These are phyloP conservation scores for Endomychus coccineus DNA, from an alignment of 2,888 invertebrate genomes.

Conservation along the genomic window DNA sequence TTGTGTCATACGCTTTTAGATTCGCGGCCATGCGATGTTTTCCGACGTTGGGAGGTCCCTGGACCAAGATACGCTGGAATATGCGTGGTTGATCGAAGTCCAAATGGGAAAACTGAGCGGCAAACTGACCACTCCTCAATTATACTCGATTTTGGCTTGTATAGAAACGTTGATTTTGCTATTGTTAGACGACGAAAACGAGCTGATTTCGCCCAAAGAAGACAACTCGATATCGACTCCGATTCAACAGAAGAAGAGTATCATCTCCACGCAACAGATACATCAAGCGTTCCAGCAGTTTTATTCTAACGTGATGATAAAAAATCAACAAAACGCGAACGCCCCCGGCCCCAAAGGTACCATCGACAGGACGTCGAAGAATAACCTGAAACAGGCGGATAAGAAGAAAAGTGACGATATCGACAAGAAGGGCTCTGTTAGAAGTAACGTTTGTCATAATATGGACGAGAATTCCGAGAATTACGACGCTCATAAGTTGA, in stretches of 20 bases:
- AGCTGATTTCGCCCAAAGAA: constrained; percentile 73
- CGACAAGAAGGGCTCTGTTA: constrained; percentile 28
- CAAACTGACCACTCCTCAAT: constrained; percentile 79
- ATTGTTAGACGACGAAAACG: constrained; percentile 84
- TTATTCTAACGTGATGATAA: constrained; percentile 21
- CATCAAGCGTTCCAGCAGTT: constrained; percentile 34
- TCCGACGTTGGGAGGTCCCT: constrained; percentile 84
- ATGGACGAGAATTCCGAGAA: constrained; percentile 25
- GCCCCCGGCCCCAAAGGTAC: constrained; percentile 14
- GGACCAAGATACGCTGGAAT: constrained; percentile 93
- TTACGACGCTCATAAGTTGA: constrained; percentile 49
- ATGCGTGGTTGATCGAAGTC: constrained; percentile 94
- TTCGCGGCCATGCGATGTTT: constrained; percentile 94
- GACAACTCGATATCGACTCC: constrained; percentile 57
- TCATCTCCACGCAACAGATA: constrained; percentile 31
- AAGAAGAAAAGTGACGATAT: constrained; percentile 25
- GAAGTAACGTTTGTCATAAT: constrained; percentile 16
- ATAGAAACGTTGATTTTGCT: constrained; percentile 83
- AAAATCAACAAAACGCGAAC: constrained; percentile 19
- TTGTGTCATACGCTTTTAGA: no score
- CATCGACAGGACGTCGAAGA: constrained; percentile 10
- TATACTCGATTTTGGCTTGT: constrained; percentile 80
- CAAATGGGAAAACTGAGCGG: constrained; percentile 91
- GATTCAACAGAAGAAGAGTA: constrained; percentile 40
- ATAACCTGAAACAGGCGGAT: constrained; percentile 20